Evolutionary conservation across 2,797 vertebrate genomes (phyloP), one percentile per base, ranked within the genome.

Genomic region (Euphonia xanthogaster): DNA sequence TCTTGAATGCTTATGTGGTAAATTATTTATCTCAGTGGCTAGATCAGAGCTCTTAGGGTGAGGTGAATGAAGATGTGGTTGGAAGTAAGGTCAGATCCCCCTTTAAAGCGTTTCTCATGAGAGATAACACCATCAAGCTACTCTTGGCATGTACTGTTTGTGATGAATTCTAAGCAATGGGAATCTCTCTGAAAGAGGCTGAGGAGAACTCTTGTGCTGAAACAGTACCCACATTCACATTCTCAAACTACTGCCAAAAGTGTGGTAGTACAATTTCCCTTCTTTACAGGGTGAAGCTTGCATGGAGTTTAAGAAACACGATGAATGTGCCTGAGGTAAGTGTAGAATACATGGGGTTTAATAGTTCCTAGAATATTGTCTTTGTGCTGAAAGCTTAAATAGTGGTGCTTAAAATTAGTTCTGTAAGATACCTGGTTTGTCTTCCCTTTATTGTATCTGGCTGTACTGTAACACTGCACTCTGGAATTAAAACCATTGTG

Each of bases 131-230:
- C 14, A 8, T 42, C 0, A 10, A 27, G 21, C 33, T 63, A 12
- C 21, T 70, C 12, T 66, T 24, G n/a, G 44, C 4, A 2, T 53
- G 82, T 98, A 91, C 98, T 99, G 99, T 98, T 94, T 7, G 95
- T 99, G 99, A 99, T 99, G 99, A 94, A 70, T 94, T 62, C 72
- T 94, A 85, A 98, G 98, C 98, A 99, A 97, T 99, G 99, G 99
- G 99, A 99, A 99, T 99, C 99, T 99, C 99, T 99, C 99, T 98
- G 99, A 99, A 97, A 97, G 95, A 98, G 86, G 90, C 63, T 99
- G 99, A 98, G 97, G 98, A 99, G 6, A 6, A 66, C 47, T 93
- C 95, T 97, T 58, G 44, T 8, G 65, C 99, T 99, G 99, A 99
- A 98, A 97, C 98, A 97, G 98, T 98, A 62, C 77, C 24, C 2